Evolutionary conservation across 2,888 invertebrate species (phyloP), one percentile per base, ranked within the genome.

Genomic region (Sphecodes monilicornis): DNA sequence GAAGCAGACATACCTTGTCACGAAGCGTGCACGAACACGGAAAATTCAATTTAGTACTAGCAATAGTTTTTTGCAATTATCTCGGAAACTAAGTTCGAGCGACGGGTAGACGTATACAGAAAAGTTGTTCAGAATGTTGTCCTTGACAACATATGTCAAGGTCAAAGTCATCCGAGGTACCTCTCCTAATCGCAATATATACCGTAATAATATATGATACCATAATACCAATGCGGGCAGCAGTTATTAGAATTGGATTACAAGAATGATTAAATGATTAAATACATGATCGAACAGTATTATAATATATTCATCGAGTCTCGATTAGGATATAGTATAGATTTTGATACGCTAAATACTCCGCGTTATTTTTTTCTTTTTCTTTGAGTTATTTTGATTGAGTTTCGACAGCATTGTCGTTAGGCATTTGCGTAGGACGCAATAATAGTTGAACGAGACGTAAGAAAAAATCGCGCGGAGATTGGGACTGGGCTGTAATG

Each of bases 401-500:
- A 91, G 91, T 93, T 94, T 92, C 91, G 92, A 94, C 92, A 92
- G 92, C 94, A 92, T 94, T 94, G 93, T 94, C 93, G 93, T 94
- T 94, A 94, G 93, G 94, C 92, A 92, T 92, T 93, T 94, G 93
- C 93, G 91, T 94, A 94, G 93, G 93, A 93, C 90, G 92, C 93
- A 94, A 93, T 92, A 92, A 91, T 93, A 93, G 91, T 93, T 92
- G 91, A 92, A 90, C 90, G 91, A 92, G 87, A 88, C 88, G 89
- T 90, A 91, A 91, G 86, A 91, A 92, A 60, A 90, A 87, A 89
- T 92, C 91, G 93, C 93, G 92, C 84, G 92, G 90, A 93, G 91
- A 94, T 93, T 94, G 94, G 94, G 94, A 94, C 92, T 94, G 93
- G 94, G 94, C 92, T 94, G 91, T 94, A 94, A 94, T 94, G 94